phyloP scores from a whole-genome alignment of 2,888 invertebrate species.

The Drosophila dives region DNA sequence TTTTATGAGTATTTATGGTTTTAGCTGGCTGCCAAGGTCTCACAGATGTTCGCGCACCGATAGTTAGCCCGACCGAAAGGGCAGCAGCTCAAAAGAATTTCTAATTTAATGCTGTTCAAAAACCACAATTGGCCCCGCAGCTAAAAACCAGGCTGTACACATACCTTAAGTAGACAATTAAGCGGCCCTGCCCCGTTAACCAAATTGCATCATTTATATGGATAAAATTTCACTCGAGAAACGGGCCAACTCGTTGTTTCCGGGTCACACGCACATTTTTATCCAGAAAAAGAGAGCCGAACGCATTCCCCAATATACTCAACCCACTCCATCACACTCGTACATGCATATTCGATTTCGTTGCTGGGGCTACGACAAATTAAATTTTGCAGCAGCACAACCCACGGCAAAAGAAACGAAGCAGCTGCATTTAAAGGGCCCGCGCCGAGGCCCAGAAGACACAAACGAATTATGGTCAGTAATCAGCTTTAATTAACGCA shows the following conservation, averaged over 20 bases:
- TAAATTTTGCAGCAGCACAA: constrained; percentile 68
- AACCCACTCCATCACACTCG: background rate
- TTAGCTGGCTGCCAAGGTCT: constrained; percentile 29
- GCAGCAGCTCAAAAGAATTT: constrained; percentile 47
- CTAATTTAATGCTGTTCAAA: constrained; percentile 26
- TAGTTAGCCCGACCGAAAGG: constrained; percentile 31
- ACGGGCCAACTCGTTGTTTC: constrained; percentile 44
- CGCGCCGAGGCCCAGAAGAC: constrained; percentile 55
- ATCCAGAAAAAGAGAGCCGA: constrained; percentile 23
- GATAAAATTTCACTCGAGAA: constrained; percentile 58
- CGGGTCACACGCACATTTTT: constrained; percentile 66
- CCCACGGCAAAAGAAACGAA: constrained; percentile 43
- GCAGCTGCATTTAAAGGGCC: constrained; percentile 55
- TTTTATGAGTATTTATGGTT: constrained; percentile 55
- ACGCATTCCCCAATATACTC: constrained; percentile 33
- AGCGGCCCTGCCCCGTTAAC: constrained; percentile 33
- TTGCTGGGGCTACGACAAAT: constrained; percentile 53
- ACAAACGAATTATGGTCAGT: constrained; percentile 73
- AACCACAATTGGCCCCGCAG: constrained; percentile 19
- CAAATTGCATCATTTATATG: constrained; percentile 76
- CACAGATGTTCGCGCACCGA: constrained; percentile 30
- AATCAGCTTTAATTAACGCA: constrained; percentile 78
- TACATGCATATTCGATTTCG: constrained; percentile 53
- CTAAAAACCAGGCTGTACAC: constrained; percentile 25
- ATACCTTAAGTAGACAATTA: constrained; percentile 60